Percentiles rank a stretch among this genome's conserved stretches.
Evolutionary conservation across 2,797 vertebrate species (phyloP).

Genomic region (Gouania willdenowi): DNA sequence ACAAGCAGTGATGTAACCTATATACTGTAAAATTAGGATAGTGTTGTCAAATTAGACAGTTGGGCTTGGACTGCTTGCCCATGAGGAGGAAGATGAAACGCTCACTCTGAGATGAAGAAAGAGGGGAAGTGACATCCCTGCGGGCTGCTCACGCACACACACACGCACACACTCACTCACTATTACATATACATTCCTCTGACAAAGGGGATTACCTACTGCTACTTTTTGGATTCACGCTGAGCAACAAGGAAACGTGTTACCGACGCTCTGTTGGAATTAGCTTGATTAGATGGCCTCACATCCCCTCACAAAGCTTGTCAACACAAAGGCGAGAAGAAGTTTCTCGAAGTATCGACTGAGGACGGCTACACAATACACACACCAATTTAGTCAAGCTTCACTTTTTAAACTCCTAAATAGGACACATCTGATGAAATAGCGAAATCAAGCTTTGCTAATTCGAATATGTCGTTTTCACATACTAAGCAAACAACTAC

Average conservation of each 20-base stretch:
- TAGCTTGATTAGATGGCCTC: neutral
- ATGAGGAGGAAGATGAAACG: slow-evolving; percentile 10
- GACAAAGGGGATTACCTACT: neutral
- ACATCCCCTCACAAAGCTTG: neutral
- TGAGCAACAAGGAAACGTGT: neutral
- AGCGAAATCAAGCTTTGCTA: too few relatives aligned
- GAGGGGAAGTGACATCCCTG: too few relatives aligned
- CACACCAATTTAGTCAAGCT: too few relatives aligned
- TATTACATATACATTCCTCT: neutral
- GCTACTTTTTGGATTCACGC: neutral
- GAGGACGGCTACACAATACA: too few relatives aligned
- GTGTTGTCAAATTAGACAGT: slow-evolving; percentile 9
- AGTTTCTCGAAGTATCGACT: too few relatives aligned
- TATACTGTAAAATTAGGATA: slow-evolving; percentile 8
- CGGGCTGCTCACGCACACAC: neutral
- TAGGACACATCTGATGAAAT: too few relatives aligned
- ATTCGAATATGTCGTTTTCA: too few relatives aligned
- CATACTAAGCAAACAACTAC: too few relatives aligned
- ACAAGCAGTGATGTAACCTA: slow-evolving; percentile 2
- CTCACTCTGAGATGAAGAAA: neutral
- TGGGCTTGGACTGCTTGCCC: neutral
- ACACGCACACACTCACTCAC: too few relatives aligned
- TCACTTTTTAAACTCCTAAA: too few relatives aligned
- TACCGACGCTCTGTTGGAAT: neutral
- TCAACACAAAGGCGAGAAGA: too few relatives aligned